phyloP scores from a whole-genome alignment of 1,140 invertebrate genomes.

The Bilobella aurantiaca region DNA sequence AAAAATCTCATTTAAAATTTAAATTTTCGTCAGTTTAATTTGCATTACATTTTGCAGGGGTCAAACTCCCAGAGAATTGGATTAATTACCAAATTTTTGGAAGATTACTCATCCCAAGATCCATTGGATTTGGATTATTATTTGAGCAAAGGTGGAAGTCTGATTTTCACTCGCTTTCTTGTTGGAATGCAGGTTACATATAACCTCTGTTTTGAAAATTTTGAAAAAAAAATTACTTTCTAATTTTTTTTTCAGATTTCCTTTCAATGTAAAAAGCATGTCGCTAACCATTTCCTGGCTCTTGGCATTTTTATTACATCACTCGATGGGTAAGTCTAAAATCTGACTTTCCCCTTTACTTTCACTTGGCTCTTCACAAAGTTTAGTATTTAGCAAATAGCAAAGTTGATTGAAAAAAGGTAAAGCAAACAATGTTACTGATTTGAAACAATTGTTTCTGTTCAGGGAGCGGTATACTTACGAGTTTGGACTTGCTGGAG shows the following conservation, averaged over 20 bases:
- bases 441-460: neutral
- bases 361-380: too few species aligned
- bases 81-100: neutral
- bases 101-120: neutral
- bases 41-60: neutral
- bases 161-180: neutral
- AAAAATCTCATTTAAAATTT: neutral
- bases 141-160: neutral
- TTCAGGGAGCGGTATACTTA: slow-evolving; percentile 16
- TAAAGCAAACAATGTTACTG: too few species aligned
- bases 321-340: neutral
- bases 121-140: neutral
- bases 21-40: neutral
- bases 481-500: slow-evolving; percentile 21
- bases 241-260: neutral
- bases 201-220: too few species aligned
- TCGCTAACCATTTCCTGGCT: neutral
- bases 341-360: neutral
- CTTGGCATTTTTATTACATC: neutral
- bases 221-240: too few species aligned
- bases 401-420: neutral
- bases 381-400: too few species aligned
- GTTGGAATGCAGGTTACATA: neutral
- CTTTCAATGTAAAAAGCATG: neutral
- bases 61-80: neutral